Evolutionary conservation across 2,888 invertebrate species (phyloP), one percentile per base, ranked within the genome.

Genomic region (Catocala sponsa): DNA sequence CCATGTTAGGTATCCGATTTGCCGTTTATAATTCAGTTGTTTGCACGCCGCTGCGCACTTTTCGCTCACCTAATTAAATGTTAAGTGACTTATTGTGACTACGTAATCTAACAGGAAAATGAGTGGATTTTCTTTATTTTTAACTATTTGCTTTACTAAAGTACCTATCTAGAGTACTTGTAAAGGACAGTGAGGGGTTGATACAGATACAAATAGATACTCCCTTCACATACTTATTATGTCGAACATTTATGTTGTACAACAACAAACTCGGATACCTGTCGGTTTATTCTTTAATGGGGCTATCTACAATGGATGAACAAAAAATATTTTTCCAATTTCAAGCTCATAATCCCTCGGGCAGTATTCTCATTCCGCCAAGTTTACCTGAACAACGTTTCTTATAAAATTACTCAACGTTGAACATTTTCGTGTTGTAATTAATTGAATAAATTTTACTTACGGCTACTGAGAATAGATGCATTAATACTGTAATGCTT

Each of bases 21-120:
- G 67, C 65, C 69, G 71, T 76, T 76, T 76, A 77, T 77, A 78
- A 77, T 79, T 77, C 74, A 76, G 76, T 73, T 79, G 74, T 79
- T 78, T 76, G 76, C 66, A 55, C 61, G 59, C 60, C 69, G 62
- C 65, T 69, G 68, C 68, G 66, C 77, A 76, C 69, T 78, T 79
- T 76, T 68, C 68, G 77, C 69, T 65, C 51, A 60, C 64, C 70
- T 77, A 77, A 78, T 77, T 78, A 77, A 77, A 77, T 76, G 79
- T 70, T 74, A 79, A 77, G 69, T 79, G 71, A 76, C 79, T 77
- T 77, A 77, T 78, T 65, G 67, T 69, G 69, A 60, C 64, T 66
- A 55, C 62, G 63, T 62, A 72, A 68, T 69, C 62, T 58, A 53
- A 53, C 32, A 58, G 47, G 55, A 38, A 71, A 64, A 65, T 64